Evolutionary conservation across 2,113 vertebrate species (phyloP).

Genomic region (Semicossyphus pulcher): DNA sequence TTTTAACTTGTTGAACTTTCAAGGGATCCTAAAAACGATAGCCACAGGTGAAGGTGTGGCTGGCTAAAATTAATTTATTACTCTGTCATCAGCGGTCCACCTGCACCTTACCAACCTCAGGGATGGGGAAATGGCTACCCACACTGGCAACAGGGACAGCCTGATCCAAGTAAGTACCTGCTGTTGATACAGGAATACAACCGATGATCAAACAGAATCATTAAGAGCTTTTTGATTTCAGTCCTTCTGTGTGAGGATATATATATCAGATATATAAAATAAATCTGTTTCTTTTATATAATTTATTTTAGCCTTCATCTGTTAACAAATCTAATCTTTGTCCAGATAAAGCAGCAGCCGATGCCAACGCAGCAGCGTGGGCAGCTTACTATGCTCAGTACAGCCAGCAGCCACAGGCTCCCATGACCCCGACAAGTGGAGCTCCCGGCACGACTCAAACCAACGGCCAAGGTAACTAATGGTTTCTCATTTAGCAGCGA

Average conservation of each 20-base stretch:
- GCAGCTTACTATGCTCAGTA: slow-evolving; percentile 99
- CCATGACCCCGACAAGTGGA: slow-evolving; percentile 91
- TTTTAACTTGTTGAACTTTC: no score
- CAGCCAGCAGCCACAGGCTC: slow-evolving; percentile 94
- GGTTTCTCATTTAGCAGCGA: not conserved
- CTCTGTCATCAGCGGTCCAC: slow-evolving; percentile 89
- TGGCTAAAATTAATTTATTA: not conserved
- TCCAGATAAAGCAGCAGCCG: slow-evolving; percentile 94
- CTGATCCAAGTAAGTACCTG: slow-evolving; percentile 91
- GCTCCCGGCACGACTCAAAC: slow-evolving; percentile 91
- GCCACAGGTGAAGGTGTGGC: not conserved
- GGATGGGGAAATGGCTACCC: slow-evolving; percentile 98
- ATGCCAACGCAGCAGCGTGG: slow-evolving; percentile 98
- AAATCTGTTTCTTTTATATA: not conserved
- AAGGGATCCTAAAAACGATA: not conserved
- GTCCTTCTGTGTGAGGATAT: no score
- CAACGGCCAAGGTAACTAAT: slow-evolving; percentile 93
- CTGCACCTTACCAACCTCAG: slow-evolving; percentile 95
- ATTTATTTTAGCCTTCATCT: not conserved
- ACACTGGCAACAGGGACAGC: slow-evolving; percentile 97
- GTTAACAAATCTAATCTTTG: not conserved
- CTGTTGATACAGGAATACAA: not conserved
- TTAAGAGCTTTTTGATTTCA: no score
- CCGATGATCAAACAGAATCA: no score
- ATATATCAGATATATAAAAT: no score